Evolutionary conservation across 2,888 invertebrate genomes (phyloP), one percentile per base, ranked within the genome.

Genomic region (Drosophila nigricruria): DNA sequence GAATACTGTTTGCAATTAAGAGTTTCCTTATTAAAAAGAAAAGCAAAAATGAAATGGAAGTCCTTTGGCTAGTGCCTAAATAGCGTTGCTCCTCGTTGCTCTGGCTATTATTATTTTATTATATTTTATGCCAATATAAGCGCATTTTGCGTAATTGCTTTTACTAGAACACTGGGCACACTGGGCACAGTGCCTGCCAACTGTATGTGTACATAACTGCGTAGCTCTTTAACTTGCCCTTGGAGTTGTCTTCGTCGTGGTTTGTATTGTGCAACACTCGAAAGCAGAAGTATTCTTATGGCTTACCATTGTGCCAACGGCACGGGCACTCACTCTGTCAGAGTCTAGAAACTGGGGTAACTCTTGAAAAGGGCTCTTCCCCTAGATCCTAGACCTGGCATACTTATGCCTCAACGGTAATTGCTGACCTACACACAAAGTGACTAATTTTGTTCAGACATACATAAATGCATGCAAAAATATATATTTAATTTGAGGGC

Each of bases 111-210:
- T 40, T 77, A 68, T 80, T 82, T 47, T 47, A 81, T 83, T 66
- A 70, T 83, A 77, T 70, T 83, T 81, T 69, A 86, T 86, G 82
- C 60, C 87, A 72, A 83, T 82, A 74, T 86, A 81, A 82, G 71
- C 83, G 81, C 78, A 70, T 82, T 82, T 82, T 53, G 61, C 74
- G 36, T 83, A 82, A 82, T 82, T 82, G 70, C 78, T 81, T 82
- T 81, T 65, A n/a, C 57, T 66, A 16, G 47, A 60, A 45, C 14
- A 49, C 12, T 12, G 25, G 30, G 27, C 30, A 45, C 14, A 49
- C 12, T 12, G 25, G 30, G 27, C 30, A 43, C 16, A 45, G 61
- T n/a, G 18, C 3, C 50, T 23, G 12, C 49, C 18, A 36, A 36
- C 67, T 40, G 42, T 34, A 4, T 32, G 45, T 5, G 10, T 4